Evolutionary conservation across 2,888 invertebrate genomes (phyloP).

Genomic region (Cecidostiba fungosa): DNA sequence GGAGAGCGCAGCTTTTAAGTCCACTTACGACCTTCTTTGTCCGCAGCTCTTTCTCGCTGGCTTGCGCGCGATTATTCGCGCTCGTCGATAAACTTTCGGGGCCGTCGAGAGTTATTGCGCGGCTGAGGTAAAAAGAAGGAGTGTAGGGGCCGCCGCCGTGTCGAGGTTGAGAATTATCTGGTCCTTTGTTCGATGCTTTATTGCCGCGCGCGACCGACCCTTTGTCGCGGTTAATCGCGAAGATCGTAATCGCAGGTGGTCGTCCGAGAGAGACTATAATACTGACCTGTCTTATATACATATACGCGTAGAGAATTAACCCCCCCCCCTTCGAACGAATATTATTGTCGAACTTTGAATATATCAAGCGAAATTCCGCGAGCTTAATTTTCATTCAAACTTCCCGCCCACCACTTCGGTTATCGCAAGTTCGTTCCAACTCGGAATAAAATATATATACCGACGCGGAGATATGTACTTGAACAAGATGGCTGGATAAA

Average conservation of each 20-base stretch:
- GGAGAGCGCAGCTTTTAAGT: conserved; percentile 44
- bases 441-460: not conserved
- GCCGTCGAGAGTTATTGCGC: not conserved
- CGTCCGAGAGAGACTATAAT: not conserved
- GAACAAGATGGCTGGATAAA: conserved; percentile 47
- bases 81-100: conserved; percentile 53
- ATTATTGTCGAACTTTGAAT: no score
- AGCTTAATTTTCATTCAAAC: conserved; percentile 49
- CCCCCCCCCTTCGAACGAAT: no score
- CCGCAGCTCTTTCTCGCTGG: conserved; percentile 29
- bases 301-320: no score
- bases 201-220: not conserved
- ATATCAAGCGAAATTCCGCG: conserved; percentile 10
- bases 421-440: not conserved
- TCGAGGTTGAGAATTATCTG: conserved; percentile 34
- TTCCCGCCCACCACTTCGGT: no score
- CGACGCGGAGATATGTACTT: no score
- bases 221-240: not conserved
- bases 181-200: conserved; percentile 38
- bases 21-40: conserved; percentile 63
- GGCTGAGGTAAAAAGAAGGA: conserved; percentile 30
- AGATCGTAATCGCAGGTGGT: conserved; percentile 1
- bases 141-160: conserved; percentile 31
- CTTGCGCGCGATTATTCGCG: conserved; percentile 55
- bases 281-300: no score